Base-by-base conservation (phyloP, 2,797 vertebrate species). In the Hemibagrus guttatus region DNA sequence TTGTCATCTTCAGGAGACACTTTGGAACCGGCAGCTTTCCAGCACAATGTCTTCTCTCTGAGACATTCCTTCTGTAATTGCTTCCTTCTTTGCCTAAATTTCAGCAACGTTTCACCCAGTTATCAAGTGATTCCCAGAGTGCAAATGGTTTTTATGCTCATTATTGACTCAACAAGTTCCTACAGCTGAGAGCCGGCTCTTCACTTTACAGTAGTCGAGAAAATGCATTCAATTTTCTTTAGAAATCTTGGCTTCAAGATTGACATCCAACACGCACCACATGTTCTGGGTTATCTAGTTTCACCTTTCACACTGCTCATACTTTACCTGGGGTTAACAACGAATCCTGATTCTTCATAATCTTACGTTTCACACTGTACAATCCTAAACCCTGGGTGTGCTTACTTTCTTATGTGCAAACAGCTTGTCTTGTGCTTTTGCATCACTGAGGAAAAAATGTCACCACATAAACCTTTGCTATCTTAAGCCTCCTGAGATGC, bases 51-150 rank as follows among this genome's bases (percentile, higher is more conserved):
- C 61, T 49, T 80, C 49, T 80, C 42, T 4, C 49, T 49, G 16
- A 84, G 81, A 84, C 79, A 86, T 49, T 35, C 82, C 26, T 78
- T 16, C 16, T 72, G 84, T 86, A 90, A 89, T 87, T 87, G 86
- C 64, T 39, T 79, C 76, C 54, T 79, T 79, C 56, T 79, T 26
- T 59, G 31, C 28, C 17, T 54, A 83, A 84, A 90, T 86, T 86
- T 61, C 83, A 66, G 63, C 76, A 75, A 68, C 82, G 79, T 89
- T 90, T 85, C 64, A 76, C 68, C 83, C 79, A 86, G 68, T 83
- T 89, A 89, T 89, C 82, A 87, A 71, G 71, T 82, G 86, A 89
- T 88, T 82, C 84, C 79, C 76, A 58, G 76, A 61, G 58, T 80
- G 84, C 39, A 84, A 88, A 86, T 84, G 61, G 39, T 63, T 86